Base-by-base conservation (phyloP, 2,113 vertebrate genomes). In the Scortum barcoo region DNA sequence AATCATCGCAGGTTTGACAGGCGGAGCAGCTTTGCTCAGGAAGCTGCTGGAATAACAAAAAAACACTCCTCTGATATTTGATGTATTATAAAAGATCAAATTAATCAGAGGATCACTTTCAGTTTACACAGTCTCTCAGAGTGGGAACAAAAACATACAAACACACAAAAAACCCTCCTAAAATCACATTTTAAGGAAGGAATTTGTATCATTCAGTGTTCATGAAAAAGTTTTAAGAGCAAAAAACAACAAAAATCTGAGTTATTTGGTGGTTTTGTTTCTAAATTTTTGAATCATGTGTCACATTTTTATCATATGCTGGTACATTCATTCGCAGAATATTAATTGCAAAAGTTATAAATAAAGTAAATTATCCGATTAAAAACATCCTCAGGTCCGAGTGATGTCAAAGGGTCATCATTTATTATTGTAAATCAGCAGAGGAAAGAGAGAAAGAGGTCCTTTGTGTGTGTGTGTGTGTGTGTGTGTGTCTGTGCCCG, bases 311-410 rank as follows among this genome's bases (percentile, higher is more conserved):
- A 73, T 58, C 13, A 22, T 2, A 3, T 42, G 30, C 63, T 20
- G 19, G n/a, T 67, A 28, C 4, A 9, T 67, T 48, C 20, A 70
- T 1, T n/a, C 54, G 14, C 7, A 11, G 3, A 48, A 14, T 22
- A 76, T 56, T 28, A 61, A 56, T 40, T 7, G 10, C 53, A 36
- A 51, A 17, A 11, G 48, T 71, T 65, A 80, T 62, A 61, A 78
- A 78, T 79, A 48, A 67, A 13, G 1, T 14, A 61, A 30, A 56
- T 80, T 76, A 82, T 85, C 78, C 0, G 57, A 66, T 19, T 26
- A 9, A 87, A 70, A 80, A 89, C 76, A 81, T 82, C 84, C 88
- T 86, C 46, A 53, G 12, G 74, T 80, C 76, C n/a, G 38, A 76
- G 60, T 0, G 7, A 80, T 62, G 26, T 71, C 72, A 74, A 4